Evolutionary conservation across 2,888 invertebrate species (phyloP), one percentile per base, ranked within the genome.

Genomic region (Mesorhabditis sp.): DNA sequence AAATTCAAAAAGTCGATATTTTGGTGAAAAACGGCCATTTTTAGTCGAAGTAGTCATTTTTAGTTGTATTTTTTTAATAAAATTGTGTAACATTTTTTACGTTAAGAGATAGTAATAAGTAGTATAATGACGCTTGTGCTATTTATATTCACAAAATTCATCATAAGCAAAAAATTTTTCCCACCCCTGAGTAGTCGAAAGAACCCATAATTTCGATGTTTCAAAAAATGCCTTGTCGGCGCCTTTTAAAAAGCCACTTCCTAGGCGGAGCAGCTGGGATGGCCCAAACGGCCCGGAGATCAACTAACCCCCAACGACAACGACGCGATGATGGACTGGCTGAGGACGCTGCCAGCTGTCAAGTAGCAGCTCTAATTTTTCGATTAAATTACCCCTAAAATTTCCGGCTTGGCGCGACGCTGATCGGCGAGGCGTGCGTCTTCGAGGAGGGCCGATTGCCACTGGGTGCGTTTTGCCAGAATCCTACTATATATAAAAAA

Each of bases 391-490:
- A 5, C 4, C 45, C 43, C 6, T 43, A 13, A 28, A n/a, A 4
- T 73, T 76, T 69, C 70, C 80, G 80, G 72, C 70, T 77, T 58
- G 76, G 76, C n/a, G 70, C 73, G 44, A 75, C 76, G 43, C 76
- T 82, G 80, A 77, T 81, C 66, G 81, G 81, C 44, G 74, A 72
- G 45, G 69, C 73, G 7, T 72, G 74, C 28, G 76, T 83, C n/a
- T 80, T 83, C 72, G 72, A 76, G n/a, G 79, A 81, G 42, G 72
- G 76, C 41, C 72, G 76, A 10, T 73, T 84, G 4, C 80, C 81
- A 0, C 72, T 84, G 7, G 76, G 58, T 50, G 28, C 28, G 28
- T 28, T 28, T 28, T 28, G 28, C 28, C 28, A 28, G 28, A 28
- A 1, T n/a, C n/a, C n/a, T n/a, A n/a, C n/a, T n/a, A n/a, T n/a